These are phyloP conservation scores for Ceramica pisi DNA, from an alignment of 2,888 invertebrate species.

Conservation along the genomic window DNA sequence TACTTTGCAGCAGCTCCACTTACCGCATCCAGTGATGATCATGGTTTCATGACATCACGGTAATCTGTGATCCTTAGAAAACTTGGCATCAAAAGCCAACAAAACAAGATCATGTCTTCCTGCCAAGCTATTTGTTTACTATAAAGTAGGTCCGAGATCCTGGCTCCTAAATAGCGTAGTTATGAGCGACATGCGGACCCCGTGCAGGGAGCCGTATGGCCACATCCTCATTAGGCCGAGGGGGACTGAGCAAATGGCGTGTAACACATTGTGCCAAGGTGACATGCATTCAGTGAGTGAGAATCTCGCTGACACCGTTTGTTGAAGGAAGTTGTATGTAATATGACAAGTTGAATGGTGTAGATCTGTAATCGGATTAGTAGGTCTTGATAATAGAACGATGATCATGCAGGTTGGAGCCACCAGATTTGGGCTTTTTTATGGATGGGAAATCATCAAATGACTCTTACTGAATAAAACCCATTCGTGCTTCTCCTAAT, in stretches of 20 bases:
- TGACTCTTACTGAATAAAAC: no score
- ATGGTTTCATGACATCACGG: not conserved
- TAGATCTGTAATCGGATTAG: not conserved
- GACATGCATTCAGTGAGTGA: constrained; percentile 67
- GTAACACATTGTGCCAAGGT: constrained; percentile 82
- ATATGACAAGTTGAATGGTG: constrained; percentile 2
- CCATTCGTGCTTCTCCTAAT: no score
- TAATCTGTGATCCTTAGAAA: not conserved
- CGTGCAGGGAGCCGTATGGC: constrained; percentile 75
- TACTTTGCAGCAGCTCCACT: not conserved
- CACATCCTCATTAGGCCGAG: constrained; percentile 79
- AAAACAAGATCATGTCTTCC: constrained; percentile 30
- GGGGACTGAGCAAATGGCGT: constrained; percentile 82
- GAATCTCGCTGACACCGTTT: constrained; percentile 48
- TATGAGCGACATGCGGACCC: constrained; percentile 74
- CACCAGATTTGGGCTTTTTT: no score
- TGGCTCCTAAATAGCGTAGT: constrained; percentile 67
- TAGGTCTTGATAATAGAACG: not conserved
- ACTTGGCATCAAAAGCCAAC: not conserved
- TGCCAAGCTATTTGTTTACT: constrained; percentile 53
- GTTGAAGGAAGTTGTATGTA: constrained; percentile 25
- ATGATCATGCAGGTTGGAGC: not conserved
- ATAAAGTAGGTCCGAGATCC: constrained; percentile 65
- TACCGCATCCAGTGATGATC: no score
- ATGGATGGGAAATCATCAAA: no score